These are phyloP conservation scores for Paraescarpia echinospica DNA, from an alignment of 1,140 invertebrate species.

Conservation along the genomic window DNA sequence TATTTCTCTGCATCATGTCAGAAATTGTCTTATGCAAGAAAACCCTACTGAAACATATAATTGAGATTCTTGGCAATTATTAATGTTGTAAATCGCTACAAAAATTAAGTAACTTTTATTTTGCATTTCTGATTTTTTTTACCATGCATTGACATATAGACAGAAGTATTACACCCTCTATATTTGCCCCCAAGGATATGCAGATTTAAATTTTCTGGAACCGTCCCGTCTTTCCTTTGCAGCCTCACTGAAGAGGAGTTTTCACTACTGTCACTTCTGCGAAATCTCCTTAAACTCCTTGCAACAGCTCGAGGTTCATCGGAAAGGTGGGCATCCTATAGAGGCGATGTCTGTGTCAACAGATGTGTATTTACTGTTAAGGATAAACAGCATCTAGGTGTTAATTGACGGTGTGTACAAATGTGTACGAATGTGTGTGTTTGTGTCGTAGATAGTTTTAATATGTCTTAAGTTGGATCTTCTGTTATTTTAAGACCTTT, in stretches of 20 bases:
- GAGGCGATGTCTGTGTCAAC: neutral
- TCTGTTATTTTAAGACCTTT: too few species aligned
- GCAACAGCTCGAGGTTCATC: neutral
- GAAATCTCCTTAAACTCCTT: neutral
- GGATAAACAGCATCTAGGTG: too few species aligned
- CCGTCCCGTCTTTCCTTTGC: neutral
- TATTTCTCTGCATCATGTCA: neutral
- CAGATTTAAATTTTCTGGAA: conserved; percentile 1
- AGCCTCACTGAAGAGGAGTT: neutral
- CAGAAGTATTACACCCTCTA: neutral
- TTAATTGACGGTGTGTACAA: too few species aligned
- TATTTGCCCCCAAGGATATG: neutral
- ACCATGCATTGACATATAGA: neutral
- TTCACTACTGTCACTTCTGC: neutral
- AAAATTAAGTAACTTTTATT: neutral
- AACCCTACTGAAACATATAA: neutral
- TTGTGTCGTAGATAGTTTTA: too few species aligned
- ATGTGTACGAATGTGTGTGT: too few species aligned
- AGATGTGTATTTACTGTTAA: neutral
- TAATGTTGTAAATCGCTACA: neutral
- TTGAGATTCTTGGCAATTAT: neutral
- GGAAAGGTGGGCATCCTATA: neutral
- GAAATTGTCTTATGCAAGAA: neutral
- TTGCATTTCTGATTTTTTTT: neutral
- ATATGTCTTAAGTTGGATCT: too few species aligned